These are phyloP conservation scores for Conus canariensis DNA, from an alignment of 2,888 invertebrate species.

Conservation along the genomic window DNA sequence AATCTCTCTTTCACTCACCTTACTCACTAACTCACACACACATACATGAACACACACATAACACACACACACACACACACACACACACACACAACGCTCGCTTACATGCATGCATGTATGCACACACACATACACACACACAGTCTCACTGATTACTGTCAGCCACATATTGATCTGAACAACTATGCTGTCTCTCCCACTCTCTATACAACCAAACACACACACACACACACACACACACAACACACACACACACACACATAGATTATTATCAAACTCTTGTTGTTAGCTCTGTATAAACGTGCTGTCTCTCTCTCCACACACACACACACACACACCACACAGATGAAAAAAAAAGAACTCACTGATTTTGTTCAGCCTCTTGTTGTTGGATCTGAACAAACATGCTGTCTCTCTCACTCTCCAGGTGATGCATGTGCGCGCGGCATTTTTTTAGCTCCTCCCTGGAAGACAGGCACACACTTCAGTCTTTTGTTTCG, in stretches of 20 bases:
- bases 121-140: not conserved
- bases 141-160: not conserved
- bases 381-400: constrained; percentile 66
- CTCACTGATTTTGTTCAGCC: constrained; percentile 67
- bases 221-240: too few species aligned
- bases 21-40: not conserved
- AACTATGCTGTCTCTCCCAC: not conserved
- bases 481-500: not conserved
- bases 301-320: not conserved
- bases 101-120: not conserved
- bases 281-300: too few species aligned
- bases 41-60: constrained; percentile 3
- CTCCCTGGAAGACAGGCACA: constrained; percentile 63
- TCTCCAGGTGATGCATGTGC: constrained; percentile 69
- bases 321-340: not conserved
- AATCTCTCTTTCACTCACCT: too few species aligned
- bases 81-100: not conserved
- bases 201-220: not conserved
- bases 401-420: constrained; percentile 66
- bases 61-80: not conserved
- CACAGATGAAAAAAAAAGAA: not conserved
- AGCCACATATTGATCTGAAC: not conserved
- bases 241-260: too few species aligned
- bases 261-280: not conserved
- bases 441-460: constrained; percentile 74